Evolutionary conservation across 2,888 invertebrate genomes (phyloP), one percentile per base, ranked within the genome.

Genomic region (Epinotia demarniana): DNA sequence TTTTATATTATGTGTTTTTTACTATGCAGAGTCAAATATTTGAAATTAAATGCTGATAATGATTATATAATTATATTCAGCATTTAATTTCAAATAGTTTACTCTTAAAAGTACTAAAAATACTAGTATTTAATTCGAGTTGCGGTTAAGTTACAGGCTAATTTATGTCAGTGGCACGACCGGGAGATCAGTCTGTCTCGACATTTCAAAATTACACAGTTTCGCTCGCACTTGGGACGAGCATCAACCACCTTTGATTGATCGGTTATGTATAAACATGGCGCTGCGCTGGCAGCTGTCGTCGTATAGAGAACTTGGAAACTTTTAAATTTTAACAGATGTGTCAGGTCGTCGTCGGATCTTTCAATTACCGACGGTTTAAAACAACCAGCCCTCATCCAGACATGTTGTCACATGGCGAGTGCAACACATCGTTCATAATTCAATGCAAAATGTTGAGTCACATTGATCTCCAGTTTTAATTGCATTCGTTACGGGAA

Each of bases 401-500:
- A 16, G 49, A 49, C 49, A 49, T 5, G 4, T 49, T 13, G 13
- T 49, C 0, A 33, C 0, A 33, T 49, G n/a, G 53, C 53, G 53
- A 53, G 53, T 8, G 5, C 53, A n/a, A 53, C n/a, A n/a, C 53
- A 53, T 53, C n/a, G 8, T 39, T 39, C 9, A 9, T 39, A 8
- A 39, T 39, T 53, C 53, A n/a, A 13, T 53, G n/a, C n/a, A 8
- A 53, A n/a, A 53, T 53, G 53, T n/a, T 6, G n/a, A 33, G n/a
- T 39, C 13, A 62, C 12, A 39, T 18, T 9, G 62, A 4, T n/a
- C 16, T 19, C 46, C 68, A 39, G 57, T 68, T 69, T 60, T 69
- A 63, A 72, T 72, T 72, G 57, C 57, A 58, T 46, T 72, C 57
- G 72, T 27, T 57, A 43, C 46, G 57, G 63, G 43, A 66, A 73